Evolutionary conservation across 2,888 invertebrate genomes (phyloP).

Genomic region (Drosophila dives): DNA sequence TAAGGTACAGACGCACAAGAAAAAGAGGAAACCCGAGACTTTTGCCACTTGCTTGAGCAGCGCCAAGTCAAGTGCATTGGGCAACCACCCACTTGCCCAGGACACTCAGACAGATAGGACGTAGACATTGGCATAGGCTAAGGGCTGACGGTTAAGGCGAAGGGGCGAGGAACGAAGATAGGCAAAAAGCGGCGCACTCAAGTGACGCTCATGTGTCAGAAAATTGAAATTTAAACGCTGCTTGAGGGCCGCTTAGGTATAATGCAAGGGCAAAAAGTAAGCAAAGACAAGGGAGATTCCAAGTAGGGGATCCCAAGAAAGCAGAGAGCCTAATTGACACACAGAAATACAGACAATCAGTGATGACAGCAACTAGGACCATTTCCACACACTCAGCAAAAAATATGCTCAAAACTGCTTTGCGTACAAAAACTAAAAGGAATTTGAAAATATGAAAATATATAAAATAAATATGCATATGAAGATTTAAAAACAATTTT

Average conservation of each 20-base stretch:
- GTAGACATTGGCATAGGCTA: constrained; percentile 5
- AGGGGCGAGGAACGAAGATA: constrained; percentile 19
- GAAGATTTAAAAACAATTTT: neutral
- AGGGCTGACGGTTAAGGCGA: too few species aligned
- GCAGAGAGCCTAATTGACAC: constrained; percentile 3
- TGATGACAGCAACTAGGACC: neutral
- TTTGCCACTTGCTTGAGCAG: constrained; percentile 62
- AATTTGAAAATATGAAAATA: too few species aligned
- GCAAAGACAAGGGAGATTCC: neutral
- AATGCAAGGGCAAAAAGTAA: constrained; percentile 40
- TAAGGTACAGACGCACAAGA: neutral
- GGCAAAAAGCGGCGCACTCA: constrained; percentile 71
- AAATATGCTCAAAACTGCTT: neutral
- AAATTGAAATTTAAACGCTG: constrained; percentile 80
- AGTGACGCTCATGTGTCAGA: constrained; percentile 77
- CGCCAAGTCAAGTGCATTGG: constrained; percentile 74
- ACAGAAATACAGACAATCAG: neutral
- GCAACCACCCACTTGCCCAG: constrained; percentile 47
- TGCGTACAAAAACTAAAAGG: neutral
- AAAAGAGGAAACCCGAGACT: constrained; percentile 18
- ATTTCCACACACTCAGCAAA: constrained; percentile 3
- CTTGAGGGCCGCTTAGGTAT: constrained; percentile 72
- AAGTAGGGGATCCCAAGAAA: neutral
- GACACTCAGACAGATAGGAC: constrained; percentile 27
- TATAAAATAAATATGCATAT: neutral